Percentiles rank a stretch among this genome's conserved stretches.
phyloP scores from a whole-genome alignment of 2,888 invertebrate genomes.

The Lasioglossum lativentre region DNA sequence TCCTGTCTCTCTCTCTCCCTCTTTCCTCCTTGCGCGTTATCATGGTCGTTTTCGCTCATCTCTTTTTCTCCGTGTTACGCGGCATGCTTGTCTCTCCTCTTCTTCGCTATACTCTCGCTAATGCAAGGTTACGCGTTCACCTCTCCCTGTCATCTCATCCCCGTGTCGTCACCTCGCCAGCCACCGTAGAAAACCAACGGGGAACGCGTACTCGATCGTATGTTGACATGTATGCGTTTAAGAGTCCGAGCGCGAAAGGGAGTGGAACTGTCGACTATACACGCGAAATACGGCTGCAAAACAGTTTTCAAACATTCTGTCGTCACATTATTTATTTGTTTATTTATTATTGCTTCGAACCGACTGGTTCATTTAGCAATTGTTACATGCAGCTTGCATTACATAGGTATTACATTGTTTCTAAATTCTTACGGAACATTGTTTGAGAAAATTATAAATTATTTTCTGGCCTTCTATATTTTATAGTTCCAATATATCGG shows the following conservation, averaged over 20 bases:
- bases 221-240: constrained; percentile 52
- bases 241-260: neutral
- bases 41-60: constrained; percentile 24
- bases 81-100: constrained; percentile 44
- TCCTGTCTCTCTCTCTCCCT: neutral
- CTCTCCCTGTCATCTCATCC: constrained; percentile 33
- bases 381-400: too few species aligned
- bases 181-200: constrained; percentile 14
- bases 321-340: neutral
- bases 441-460: too few species aligned
- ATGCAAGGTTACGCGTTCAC: constrained; percentile 53
- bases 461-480: too few species aligned
- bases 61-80: constrained; percentile 35
- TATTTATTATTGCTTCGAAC: too few species aligned
- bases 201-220: constrained; percentile 27
- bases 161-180: constrained; percentile 12
- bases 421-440: too few species aligned
- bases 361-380: too few species aligned
- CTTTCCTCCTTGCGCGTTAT: constrained; percentile 24
- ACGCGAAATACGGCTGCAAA: neutral
- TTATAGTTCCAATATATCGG: neutral
- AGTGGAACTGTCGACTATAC: constrained; percentile 23
- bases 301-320: neutral
- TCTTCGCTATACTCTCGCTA: constrained; percentile 32
- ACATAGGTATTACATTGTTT: too few species aligned